Conservation (phyloP, 2,888 invertebrate species). For the Bimastos eiseni region DNA sequence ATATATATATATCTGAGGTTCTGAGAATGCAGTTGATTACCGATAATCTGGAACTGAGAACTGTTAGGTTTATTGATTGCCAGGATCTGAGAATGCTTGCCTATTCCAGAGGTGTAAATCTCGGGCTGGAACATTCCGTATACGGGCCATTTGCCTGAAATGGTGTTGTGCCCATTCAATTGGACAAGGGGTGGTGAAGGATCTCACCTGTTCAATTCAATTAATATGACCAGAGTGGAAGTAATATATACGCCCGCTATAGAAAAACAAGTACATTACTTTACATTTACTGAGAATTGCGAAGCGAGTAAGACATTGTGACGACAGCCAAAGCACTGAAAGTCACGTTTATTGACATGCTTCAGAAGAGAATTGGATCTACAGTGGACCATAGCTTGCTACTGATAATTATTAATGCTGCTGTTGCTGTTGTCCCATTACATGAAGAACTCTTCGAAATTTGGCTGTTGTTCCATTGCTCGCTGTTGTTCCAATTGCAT, state of each 20-base stretch:
- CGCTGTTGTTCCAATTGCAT: not conserved
- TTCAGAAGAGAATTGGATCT: not conserved
- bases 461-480: not conserved
- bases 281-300: no score
- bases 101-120: no score
- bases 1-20: no score
- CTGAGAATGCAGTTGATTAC: no score
- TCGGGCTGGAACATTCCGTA: no score
- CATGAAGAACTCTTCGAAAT: not conserved
- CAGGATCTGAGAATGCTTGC: not conserved
- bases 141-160: no score
- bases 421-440: not conserved
- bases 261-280: no score
- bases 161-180: no score
- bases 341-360: not conserved
- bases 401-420: not conserved
- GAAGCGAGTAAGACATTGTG: not conserved
- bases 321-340: not conserved
- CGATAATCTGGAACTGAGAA: not conserved
- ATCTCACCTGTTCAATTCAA: no score
- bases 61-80: not conserved
- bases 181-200: no score
- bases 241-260: no score
- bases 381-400: not conserved
- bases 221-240: no score